Evolutionary conservation across 1,140 invertebrate genomes (phyloP).

Genomic region (Aphidius gifuensis): DNA sequence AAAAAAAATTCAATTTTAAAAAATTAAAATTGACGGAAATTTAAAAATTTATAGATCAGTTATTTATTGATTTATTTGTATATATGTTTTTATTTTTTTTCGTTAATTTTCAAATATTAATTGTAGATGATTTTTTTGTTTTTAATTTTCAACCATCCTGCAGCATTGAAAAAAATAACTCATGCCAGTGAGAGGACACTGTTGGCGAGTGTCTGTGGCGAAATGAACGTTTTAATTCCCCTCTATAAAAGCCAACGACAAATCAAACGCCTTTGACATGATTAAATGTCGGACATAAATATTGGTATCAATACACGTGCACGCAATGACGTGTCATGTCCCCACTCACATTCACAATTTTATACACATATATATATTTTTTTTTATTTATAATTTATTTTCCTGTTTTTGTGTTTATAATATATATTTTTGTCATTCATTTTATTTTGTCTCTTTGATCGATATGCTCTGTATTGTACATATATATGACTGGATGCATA

Average conservation of each 20-base stretch:
- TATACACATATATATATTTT: slow-evolving; percentile 13
- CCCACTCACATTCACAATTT: slow-evolving; percentile 27
- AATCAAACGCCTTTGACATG: slow-evolving; percentile 56
- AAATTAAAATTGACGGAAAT: not conserved
- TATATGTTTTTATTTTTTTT: slow-evolving; percentile 26
- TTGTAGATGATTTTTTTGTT: slow-evolving; percentile 24
- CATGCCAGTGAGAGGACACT: slow-evolving; percentile 41
- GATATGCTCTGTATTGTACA: too few species aligned
- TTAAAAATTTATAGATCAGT: not conserved
- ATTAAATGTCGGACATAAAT: slow-evolving; percentile 55
- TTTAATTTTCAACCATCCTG: slow-evolving; percentile 44
- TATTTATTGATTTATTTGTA: not conserved
- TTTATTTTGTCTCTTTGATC: not conserved
- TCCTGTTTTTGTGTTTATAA: slow-evolving; percentile 1
- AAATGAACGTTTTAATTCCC: slow-evolving; percentile 58
- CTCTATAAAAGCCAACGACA: slow-evolving; percentile 56
- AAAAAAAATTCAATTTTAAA: too few species aligned
- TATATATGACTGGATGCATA: too few species aligned
- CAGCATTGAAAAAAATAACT: slow-evolving; percentile 43
- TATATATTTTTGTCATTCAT: slow-evolving; percentile 10
- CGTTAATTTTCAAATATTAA: slow-evolving; percentile 29
- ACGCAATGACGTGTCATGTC: slow-evolving; percentile 49
- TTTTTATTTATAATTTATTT: not conserved
- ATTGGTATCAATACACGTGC: slow-evolving; percentile 54
- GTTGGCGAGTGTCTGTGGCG: slow-evolving; percentile 53